Base-by-base conservation (phyloP, 2,797 vertebrate species). In the Alca torda region DNA sequence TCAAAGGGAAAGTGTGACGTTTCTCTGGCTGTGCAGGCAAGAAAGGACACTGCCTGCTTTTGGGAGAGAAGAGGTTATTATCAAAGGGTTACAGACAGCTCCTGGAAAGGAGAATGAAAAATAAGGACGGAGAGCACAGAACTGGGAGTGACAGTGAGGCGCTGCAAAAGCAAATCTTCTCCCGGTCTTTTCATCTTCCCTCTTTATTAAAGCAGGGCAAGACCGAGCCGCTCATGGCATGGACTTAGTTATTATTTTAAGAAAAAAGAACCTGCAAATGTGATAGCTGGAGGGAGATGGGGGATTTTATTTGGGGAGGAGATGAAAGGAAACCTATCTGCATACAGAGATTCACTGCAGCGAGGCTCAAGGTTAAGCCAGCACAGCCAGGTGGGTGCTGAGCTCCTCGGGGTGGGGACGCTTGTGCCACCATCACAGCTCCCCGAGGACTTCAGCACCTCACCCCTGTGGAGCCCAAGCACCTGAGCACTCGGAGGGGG, bases 151-250 rank as follows among this genome's bases (percentile, higher is more conserved):
- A 65, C 46, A 56, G 54, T 11, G 59, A 91, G 59, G 51, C 4
- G 3, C 82, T 48, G 63, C 70, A 60, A 56, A 89, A 92, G 61
- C 70, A 51, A 70, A 74, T 92, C 68, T 84, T 59, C 50, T 53
- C 67, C 28, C n/a, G n/a, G 28, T 37, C 63, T 87, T 96, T 92
- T 94, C 51, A 76, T 94, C 54, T 93, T 89, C 63, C 59, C 20
- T 77, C 88, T 67, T 80, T 73, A 54, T 87, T 87, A 77, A 76
- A 92, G 59, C 56, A 76, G 67, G 77, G 74, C 46, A 50, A 57
- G 39, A 87, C 35, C 0, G 0, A 88, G 37, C 51, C 45, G 74
- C 64, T 92, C 70, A 10, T 0, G 0, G n/a, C 37, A 3, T 6
- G 53, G 69, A 17, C 78, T 56, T 33, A 24, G 54, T 21, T 63